Conservation (phyloP, 2,888 invertebrate species). For the Malachius bipustulatus region DNA sequence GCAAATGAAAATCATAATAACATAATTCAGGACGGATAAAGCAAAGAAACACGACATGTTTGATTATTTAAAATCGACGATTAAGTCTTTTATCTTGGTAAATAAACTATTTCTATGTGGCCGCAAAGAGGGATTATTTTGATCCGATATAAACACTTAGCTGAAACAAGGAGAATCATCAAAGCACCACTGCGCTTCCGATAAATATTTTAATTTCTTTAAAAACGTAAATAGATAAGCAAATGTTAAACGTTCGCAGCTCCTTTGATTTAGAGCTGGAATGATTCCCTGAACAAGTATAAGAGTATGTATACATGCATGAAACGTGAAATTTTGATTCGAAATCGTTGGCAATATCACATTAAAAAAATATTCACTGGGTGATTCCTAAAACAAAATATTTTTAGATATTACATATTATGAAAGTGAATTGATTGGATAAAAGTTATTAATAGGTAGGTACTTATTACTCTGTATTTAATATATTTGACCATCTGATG, state of each 20-base stretch:
- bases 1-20: no score
- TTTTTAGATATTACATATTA: no score
- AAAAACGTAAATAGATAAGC: constrained; percentile 31
- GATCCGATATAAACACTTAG: constrained; percentile 19
- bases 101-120: constrained; percentile 27
- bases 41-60: constrained; percentile 29
- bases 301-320: no score
- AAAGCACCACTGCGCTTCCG: constrained; percentile 28
- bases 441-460: no score
- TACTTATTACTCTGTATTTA: no score
- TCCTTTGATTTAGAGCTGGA: not conserved
- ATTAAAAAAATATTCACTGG: no score
- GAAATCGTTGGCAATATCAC: no score
- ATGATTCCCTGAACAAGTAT: not conserved
- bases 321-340: no score
- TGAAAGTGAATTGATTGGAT: no score
- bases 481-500: no score
- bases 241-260: constrained; percentile 26
- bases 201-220: constrained; percentile 34
- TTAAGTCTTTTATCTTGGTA: constrained; percentile 33
- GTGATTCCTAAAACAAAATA: no score
- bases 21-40: no score
- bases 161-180: constrained; percentile 21
- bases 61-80: constrained; percentile 31
- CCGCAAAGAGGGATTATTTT: constrained; percentile 29